Evolutionary conservation across 2,888 invertebrate genomes (phyloP), one percentile per base, ranked within the genome.

Genomic region (Oxycera nigricornis): DNA sequence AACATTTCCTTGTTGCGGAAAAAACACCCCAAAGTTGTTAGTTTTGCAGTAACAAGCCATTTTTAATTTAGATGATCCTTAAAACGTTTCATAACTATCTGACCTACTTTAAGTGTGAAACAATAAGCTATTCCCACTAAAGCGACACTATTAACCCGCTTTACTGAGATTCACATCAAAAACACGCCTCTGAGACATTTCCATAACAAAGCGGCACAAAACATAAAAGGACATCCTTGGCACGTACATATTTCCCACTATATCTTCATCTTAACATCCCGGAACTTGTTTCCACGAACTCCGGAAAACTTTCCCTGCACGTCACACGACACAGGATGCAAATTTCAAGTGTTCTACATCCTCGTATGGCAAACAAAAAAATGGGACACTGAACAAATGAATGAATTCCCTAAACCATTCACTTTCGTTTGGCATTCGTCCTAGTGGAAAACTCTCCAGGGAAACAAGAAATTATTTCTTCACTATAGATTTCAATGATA

Each of bases 341-440:
- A 24, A 65, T 41, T 65, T 41, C 65, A 65, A 62, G 35, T 62
- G 14, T 20, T 62, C 61, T 62, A 35, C 61, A 62, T 62, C 17
- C 22, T 31, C 24, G 24, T 26, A 55, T 55, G 9, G 3, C 3
- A 11, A 46, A 31, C 30, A 11, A 41, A 35, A 39, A 65, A 65
- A 65, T 65, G 20, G 65, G 41, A 41, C 65, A 65, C 24, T 65
- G 65, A 65, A 65, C 30, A 41, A n/a, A n/a, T n/a, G 41, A 6
- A 22, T 22, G 24, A 65, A 17, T 30, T 41, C 39, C 11, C 14
- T 26, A 61, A 55, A 55, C 20, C 61, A 46, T 46, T 7, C 46
- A 46, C 46, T 46, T 46, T 46, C 46, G 3, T 46, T 35, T 11
- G 17, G 14, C 46, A 46, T 3, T 46, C 24, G 11, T 55, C 55